Conservation (phyloP, 2,113 vertebrate species). For the Oryzias woworae region DNA sequence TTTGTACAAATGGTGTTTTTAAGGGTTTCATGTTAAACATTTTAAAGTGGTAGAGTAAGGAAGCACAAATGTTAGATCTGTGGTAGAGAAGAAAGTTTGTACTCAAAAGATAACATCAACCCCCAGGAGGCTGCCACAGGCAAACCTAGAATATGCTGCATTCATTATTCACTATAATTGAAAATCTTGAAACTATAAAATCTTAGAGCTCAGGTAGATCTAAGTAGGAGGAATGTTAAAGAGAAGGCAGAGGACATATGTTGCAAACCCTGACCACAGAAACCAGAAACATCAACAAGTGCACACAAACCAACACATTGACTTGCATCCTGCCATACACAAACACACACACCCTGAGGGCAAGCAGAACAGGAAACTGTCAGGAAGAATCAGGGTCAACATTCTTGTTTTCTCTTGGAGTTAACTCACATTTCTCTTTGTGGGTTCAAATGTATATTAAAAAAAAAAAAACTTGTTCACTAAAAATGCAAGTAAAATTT, state of each 20-base stretch:
- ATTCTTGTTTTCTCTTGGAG: slow-evolving; percentile 44
- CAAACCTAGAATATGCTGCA: too few species aligned
- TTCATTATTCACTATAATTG: too few species aligned
- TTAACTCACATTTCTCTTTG: slow-evolving; percentile 34
- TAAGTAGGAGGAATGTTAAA: slow-evolving; percentile 55
- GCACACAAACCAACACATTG: neutral
- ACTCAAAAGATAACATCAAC: too few species aligned
- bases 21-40: too few species aligned
- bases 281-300: slow-evolving; percentile 32
- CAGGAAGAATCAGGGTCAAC: slow-evolving; percentile 65
- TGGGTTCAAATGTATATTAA: slow-evolving; percentile 33
- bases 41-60: too few species aligned
- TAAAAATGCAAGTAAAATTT: slow-evolving; percentile 22
- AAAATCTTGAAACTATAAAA: slow-evolving; percentile 4
- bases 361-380: slow-evolving; percentile 52
- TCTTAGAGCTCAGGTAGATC: slow-evolving; percentile 38
- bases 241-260: slow-evolving; percentile 68
- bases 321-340: slow-evolving; percentile 2
- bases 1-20: too few species aligned
- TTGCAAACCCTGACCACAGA: slow-evolving; percentile 36
- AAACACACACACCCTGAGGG: slow-evolving; percentile 32
- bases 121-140: too few species aligned
- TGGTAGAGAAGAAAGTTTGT: too few species aligned
- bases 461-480: slow-evolving; percentile 8
- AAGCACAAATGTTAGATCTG: too few species aligned